These are phyloP conservation scores for Plebejus argus DNA, from an alignment of 2,888 invertebrate species.

Conservation along the genomic window DNA sequence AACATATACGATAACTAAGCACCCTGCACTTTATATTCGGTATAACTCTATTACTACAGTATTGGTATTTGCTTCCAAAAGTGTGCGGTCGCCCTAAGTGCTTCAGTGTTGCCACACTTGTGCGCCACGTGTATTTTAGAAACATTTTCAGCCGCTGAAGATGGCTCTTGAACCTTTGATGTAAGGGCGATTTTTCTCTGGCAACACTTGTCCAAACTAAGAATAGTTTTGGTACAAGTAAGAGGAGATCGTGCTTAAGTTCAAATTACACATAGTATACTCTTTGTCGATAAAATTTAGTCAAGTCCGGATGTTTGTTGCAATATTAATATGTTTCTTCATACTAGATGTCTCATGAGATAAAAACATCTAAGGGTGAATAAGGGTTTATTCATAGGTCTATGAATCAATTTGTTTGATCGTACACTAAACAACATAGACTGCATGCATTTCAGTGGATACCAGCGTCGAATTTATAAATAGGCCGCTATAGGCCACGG, in stretches of 20 bases:
- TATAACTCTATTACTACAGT: constrained; percentile 50
- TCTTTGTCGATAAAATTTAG: background rate
- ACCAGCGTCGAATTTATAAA: no score
- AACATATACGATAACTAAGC: no score
- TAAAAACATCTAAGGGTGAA: no score
- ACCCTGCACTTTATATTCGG: no score
- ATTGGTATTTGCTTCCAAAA: constrained; percentile 40
- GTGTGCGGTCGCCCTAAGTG: constrained; percentile 31
- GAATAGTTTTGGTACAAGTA: constrained; percentile 57
- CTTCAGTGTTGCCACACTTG: constrained; percentile 20
- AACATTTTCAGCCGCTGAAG: constrained; percentile 46
- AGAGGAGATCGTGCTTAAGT: constrained; percentile 10
- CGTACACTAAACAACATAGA: no score
- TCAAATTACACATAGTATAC: background rate
- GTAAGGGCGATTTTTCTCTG: constrained; percentile 68
- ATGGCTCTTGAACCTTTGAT: constrained; percentile 75
- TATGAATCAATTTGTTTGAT: no score
- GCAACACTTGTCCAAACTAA: constrained; percentile 66
- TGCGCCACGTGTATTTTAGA: constrained; percentile 25
- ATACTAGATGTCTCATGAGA: no score
- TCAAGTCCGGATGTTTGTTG: no score
- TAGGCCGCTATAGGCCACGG: no score
- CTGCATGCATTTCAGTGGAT: no score
- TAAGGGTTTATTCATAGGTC: no score
- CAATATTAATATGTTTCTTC: no score